These are phyloP conservation scores for Emesis russula DNA, from an alignment of 2,888 invertebrate genomes.

Conservation along the genomic window DNA sequence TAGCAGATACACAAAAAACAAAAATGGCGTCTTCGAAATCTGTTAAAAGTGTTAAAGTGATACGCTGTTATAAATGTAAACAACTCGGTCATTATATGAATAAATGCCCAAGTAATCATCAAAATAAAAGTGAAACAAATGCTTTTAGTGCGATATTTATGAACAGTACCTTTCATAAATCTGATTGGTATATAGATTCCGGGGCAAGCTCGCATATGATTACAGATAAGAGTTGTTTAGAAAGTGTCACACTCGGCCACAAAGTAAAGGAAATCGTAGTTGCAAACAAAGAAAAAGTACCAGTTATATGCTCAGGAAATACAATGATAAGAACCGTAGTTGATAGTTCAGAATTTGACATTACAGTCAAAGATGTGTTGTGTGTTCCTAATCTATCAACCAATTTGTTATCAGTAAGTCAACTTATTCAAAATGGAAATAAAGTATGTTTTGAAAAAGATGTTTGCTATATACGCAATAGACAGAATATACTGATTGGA, in stretches of 20 bases:
- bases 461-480: constrained; percentile 64
- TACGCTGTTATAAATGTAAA: constrained; percentile 66
- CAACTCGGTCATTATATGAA: constrained; percentile 58
- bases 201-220: constrained; percentile 80
- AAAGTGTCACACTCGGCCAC: constrained; percentile 53
- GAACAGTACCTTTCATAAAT: not conserved
- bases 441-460: constrained; percentile 51
- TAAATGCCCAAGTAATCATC: constrained; percentile 18
- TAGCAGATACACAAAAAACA: not conserved
- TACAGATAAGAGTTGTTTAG: constrained; percentile 67
- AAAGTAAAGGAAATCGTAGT: constrained; percentile 80
- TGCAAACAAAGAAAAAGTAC: constrained; percentile 78
- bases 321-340: constrained; percentile 37
- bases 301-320: constrained; percentile 71
- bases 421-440: constrained; percentile 74
- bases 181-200: constrained; percentile 71
- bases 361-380: constrained; percentile 55
- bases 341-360: constrained; percentile 34
- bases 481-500: constrained; percentile 51
- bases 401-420: constrained; percentile 72
- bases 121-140: constrained; percentile 11
- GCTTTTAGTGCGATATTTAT: constrained; percentile 34
- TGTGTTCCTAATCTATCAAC: constrained; percentile 73
- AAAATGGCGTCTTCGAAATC: constrained; percentile 9
- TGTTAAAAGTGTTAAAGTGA: not conserved